phyloP scores from a whole-genome alignment of 2,113 vertebrate species.

The Neomonachus schauinslandi region DNA sequence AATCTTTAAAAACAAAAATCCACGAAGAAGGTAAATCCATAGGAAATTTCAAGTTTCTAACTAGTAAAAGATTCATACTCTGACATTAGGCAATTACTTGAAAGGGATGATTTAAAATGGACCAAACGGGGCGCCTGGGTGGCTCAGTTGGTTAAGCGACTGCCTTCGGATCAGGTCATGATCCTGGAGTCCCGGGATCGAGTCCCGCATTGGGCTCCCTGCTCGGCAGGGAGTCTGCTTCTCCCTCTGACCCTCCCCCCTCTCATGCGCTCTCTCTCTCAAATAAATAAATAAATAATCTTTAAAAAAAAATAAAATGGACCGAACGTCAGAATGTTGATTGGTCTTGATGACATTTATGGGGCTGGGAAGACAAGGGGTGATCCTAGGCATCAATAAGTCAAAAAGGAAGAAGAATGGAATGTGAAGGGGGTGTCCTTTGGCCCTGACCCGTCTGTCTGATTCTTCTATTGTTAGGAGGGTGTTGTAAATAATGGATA shows the following conservation, averaged over 20 bases:
- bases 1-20: neutral
- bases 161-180: too few species aligned
- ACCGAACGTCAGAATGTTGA: neutral
- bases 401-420: neutral
- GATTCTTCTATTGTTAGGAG: neutral
- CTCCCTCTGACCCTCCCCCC: too few species aligned
- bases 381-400: neutral
- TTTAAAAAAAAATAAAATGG: too few species aligned
- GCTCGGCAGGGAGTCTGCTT: too few species aligned
- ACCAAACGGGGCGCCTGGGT: too few species aligned
- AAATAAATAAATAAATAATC: too few species aligned
- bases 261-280: too few species aligned
- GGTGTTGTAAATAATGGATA: conserved; percentile 59
- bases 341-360: neutral
- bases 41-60: neutral
- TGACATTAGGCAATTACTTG: neutral
- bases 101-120: neutral
- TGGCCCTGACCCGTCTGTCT: neutral
- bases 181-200: too few species aligned
- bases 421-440: neutral
- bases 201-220: too few species aligned
- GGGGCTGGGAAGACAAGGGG: neutral
- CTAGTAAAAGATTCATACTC: neutral
- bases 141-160: too few species aligned
- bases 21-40: neutral